phyloP scores from a whole-genome alignment of 2,797 vertebrate species.

The Neomorphus geoffroyi region DNA sequence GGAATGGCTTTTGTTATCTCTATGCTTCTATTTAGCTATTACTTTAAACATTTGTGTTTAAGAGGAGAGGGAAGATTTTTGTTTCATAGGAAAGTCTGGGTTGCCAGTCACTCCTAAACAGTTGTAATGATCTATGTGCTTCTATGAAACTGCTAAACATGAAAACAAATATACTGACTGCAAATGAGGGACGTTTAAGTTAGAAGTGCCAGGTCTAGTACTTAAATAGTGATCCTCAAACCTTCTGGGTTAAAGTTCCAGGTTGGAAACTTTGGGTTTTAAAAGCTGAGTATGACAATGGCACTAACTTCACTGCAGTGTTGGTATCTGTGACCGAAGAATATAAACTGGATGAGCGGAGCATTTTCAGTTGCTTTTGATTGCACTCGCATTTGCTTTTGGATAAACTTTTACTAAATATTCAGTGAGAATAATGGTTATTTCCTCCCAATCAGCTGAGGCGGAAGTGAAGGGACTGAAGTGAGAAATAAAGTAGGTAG shows the following conservation, averaged over 20 bases:
- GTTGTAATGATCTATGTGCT: not conserved
- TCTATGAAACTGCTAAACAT: not conserved
- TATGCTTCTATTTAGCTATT: not conserved
- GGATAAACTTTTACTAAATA: not conserved
- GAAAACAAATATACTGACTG: not conserved
- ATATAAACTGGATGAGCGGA: not conserved
- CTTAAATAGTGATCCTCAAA: not conserved
- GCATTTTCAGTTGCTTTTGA: not conserved
- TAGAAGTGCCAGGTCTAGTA: not conserved
- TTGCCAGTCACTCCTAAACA: not conserved
- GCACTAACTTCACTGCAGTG: not conserved
- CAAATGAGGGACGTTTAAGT: not conserved
- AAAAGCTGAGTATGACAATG: not conserved
- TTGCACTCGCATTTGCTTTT: not conserved
- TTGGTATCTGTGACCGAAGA: not conserved
- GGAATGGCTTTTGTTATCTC: not conserved
- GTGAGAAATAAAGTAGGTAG: not conserved
- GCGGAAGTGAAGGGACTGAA: not conserved
- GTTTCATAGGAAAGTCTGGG: not conserved
- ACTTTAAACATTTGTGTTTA: not conserved
- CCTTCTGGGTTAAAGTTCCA: not conserved
- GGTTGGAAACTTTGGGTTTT: not conserved
- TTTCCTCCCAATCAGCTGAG: not conserved
- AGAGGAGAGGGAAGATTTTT: not conserved
- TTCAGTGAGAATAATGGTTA: not conserved